Evolutionary conservation across 2,113 vertebrate genomes (phyloP), one percentile per base, ranked within the genome.

Genomic region (Dissostichus mawsoni): DNA sequence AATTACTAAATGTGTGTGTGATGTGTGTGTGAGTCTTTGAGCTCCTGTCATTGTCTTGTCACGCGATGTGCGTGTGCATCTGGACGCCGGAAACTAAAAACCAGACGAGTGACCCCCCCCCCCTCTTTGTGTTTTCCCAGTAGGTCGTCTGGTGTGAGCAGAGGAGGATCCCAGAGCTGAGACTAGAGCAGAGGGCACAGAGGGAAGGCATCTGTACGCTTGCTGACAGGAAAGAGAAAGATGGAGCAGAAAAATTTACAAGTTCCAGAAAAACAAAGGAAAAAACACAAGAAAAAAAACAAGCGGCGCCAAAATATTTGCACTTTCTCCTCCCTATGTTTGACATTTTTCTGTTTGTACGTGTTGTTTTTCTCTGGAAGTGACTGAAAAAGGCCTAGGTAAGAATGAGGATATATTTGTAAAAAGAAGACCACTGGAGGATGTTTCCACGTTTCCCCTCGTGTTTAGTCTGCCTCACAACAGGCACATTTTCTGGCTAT

Each of bases 291-390:
- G 73, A 90, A 86, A 65, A 82, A 89, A 86, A 91, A 91, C 79
- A 92, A 92, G 92, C 85, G 86, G 92, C 94, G 87, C 94, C 94
- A 94, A 95, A 94, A 94, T 93, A 93, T 94, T 96, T 96, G 95
- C 95, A 96, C 95, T 96, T 96, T 95, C 89, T 92, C 89, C 88
- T 93, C 89, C 93, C 90, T 81, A 67, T 89, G 85, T 92, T 92
- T 92, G 90, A 92, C 84, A 84, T 93, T 90, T 87, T 86, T 74
- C 63, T 83, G 80, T 94, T 88, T 92, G 87, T 91, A 75, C 18
- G 57, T 84, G 68, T 82, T 75, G 76, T 91, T 82, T 78, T 64
- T 64, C 45, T 89, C 62, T 89, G 81, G 74, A 85, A 73, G 76
- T 80, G 83, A 89, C 82, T 86, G 76, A 82, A 79, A 88, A 8